Percentiles rank a stretch among this genome's conserved stretches.
phyloP scores from a whole-genome alignment of 2,113 vertebrate genomes.

The Plecotus auritus region DNA sequence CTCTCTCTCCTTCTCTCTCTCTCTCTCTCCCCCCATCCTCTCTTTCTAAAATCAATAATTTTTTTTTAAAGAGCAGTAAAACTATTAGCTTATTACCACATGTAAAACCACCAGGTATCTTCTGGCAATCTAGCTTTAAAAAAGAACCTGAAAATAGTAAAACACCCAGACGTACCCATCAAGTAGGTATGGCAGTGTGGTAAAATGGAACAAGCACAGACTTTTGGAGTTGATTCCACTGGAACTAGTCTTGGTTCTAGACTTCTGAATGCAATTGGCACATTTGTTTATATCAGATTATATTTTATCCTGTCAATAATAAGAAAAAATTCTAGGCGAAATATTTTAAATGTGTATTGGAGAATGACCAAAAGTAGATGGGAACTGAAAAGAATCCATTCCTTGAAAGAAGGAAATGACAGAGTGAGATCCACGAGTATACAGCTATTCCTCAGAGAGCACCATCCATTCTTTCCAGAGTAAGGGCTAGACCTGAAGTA shows the following conservation, averaged over 20 bases:
- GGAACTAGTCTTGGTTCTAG: neutral
- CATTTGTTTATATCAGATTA: neutral
- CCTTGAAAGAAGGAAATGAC: neutral
- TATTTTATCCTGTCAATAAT: neutral
- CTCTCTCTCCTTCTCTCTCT: too few species aligned
- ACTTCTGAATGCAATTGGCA: neutral
- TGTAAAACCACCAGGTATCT: neutral
- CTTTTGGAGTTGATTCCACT: neutral
- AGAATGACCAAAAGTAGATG: neutral
- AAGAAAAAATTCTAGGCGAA: neutral
- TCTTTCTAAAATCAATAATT: too few species aligned
- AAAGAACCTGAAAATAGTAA: neutral
- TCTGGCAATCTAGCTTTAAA: neutral
- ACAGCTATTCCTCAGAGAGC: neutral
- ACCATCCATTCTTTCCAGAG: neutral
- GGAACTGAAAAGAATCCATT: neutral
- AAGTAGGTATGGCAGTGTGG: neutral
- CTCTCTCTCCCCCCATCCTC: too few species aligned
- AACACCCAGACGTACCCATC: neutral
- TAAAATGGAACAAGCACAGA: neutral
- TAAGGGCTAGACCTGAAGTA: neutral
- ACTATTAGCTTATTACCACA: neutral
- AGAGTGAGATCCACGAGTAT: neutral
- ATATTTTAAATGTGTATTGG: neutral
- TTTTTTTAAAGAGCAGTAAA: neutral